Evolutionary conservation across 1,140 invertebrate species (phyloP), one percentile per base, ranked within the genome.

Genomic region (Venustaconcha ellipsiformis): DNA sequence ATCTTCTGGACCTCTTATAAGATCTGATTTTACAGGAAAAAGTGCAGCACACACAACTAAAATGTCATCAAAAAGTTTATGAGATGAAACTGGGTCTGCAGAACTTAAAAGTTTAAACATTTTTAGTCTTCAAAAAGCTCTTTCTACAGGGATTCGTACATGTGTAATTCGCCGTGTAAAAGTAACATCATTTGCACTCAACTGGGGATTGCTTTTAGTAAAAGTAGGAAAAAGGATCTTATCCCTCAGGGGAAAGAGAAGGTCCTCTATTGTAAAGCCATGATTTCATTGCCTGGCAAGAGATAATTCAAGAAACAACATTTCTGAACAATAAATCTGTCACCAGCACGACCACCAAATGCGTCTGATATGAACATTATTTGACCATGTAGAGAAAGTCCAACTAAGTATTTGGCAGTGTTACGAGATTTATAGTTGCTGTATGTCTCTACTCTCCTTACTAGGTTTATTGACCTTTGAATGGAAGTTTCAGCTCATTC

Each of bases 81-180:
- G 15, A 67, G 56, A 67, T 8, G 64, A 59, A 12, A 74, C 72
- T 14, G 72, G 72, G n/a, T 74, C 55, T 60, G 67, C 59, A 59
- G 68, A 14, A 74, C 72, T 68, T 74, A n/a, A n/a, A n/a, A n/a
- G n/a, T n/a, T n/a, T n/a, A n/a, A n/a, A n/a, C n/a, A n/a, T n/a
- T n/a, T n/a, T 74, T 26, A 74, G 57, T 76, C 83, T 70, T 74
- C 86, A 79, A 65, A 85, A 88, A 1, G 81, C 82, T 73, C 85
- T 75, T 80, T 89, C 88, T n/a, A 89, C 84, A 78, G 88, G 88
- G 65, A 89, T 88, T 57, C 86, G 67, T 58, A 88, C 80, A 78
- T 76, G 82, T 55, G 88, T 86, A 57, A 89, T 74, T 68, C 85
- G 62, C 56, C 78, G 68, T 55, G 86, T 87, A 72, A 82, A 72